Evolutionary conservation across 2,888 invertebrate genomes (phyloP).

Genomic region (Campaea margaritaria): DNA sequence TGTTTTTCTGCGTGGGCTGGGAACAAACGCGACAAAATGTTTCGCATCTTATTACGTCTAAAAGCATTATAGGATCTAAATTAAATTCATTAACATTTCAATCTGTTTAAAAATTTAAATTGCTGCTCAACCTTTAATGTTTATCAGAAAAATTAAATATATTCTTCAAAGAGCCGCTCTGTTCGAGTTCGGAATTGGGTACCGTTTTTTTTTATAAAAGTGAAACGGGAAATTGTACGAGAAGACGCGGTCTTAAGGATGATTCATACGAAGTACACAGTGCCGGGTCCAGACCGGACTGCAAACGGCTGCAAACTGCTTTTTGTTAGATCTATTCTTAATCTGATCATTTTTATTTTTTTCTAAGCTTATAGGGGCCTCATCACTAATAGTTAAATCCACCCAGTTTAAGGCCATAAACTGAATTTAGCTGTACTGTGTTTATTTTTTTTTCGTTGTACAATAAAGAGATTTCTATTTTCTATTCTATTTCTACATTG

Average conservation of each 20-base stretch:
- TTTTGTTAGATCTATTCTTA: neutral
- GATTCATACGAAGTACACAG: neutral
- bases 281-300: neutral
- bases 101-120: constrained; percentile 25
- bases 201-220: constrained; percentile 7
- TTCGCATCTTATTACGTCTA: constrained; percentile 5
- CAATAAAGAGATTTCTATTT: too few relatives aligned
- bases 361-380: too few relatives aligned
- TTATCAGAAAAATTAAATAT: constrained; percentile 25
- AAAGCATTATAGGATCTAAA: constrained; percentile 18
- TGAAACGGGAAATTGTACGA: constrained; percentile 3
- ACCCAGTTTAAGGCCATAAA: too few relatives aligned
- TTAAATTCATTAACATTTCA: constrained; percentile 20
- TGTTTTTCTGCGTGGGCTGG: constrained; percentile 12
- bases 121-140: constrained; percentile 22
- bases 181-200: constrained; percentile 18
- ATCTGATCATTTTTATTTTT: too few relatives aligned
- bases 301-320: neutral
- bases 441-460: too few relatives aligned
- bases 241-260: neutral
- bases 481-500: too few relatives aligned
- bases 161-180: constrained; percentile 23
- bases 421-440: too few relatives aligned
- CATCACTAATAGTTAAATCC: too few relatives aligned
- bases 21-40: constrained; percentile 11